Base-by-base conservation (phyloP, 2,888 invertebrate genomes). In the Cistogaster globosa region DNA sequence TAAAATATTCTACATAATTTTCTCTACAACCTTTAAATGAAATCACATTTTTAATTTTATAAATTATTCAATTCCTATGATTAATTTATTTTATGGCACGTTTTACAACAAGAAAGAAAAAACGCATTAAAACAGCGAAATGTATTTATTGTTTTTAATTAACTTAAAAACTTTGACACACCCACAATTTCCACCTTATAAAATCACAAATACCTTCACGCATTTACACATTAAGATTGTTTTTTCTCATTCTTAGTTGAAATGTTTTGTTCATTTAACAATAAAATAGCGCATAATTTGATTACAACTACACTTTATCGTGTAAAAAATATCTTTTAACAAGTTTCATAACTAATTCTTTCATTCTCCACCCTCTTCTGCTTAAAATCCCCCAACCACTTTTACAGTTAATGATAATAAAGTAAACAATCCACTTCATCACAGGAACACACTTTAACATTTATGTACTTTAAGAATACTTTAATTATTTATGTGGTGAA, bases 81-180 rank as follows among this genome's bases (percentile, higher is more conserved):
- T 85, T 82, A 82, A 85, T 85, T 85, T 85, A 85, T 85, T 82
- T 85, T 85, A 78, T 71, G 82, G 63, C 85, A 85, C 77, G 82
- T 82, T 85, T 78, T 72, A 58, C 58, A 65, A 57, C 9, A 16
- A 36, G 7, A 38, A 26, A 42, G n/a, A n/a, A 78, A 55, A 38
- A 12, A 53, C 1, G 12, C 3, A 9, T 5, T 22, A 65, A 53
- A 48, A n/a, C 26, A 18, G 55, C 32, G 51, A 68, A 69, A 32
- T 32, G 1, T 48, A 78, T 60, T 67, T 48, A 26, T 63, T 74
- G 32, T 80, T 82, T 82, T 85, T 78, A 85, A 82, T 85, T 82
- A 85, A 78, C 82, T 85, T 85, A 75, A 85, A 82, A 85, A 85
- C 78, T 82, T 65, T 82, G 85, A 75, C 85, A 82, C 85, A 85